Base-by-base conservation (phyloP, 2,797 vertebrate genomes). In the Avahi laniger region DNA sequence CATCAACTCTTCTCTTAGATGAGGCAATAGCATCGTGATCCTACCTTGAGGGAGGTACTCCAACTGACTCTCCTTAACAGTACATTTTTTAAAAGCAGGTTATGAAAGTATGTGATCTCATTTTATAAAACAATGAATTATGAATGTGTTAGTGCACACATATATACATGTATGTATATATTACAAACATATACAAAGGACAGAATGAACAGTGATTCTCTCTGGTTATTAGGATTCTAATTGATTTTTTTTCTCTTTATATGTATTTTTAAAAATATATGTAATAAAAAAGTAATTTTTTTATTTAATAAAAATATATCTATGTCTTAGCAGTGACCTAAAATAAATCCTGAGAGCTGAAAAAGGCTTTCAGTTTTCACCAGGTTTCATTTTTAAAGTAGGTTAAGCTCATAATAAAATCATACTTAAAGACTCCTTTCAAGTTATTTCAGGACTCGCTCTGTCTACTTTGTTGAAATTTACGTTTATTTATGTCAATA, bases 401-500 rank as follows among this genome's bases (percentile, higher is more conserved):
- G 91, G 84, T 96, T 95, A 91, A 86, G 15, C 38, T 93, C 89
- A 65, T 75, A 89, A 83, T 83, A 93, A 95, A 96, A 89, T 82
- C 48, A 92, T 46, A 89, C 43, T 81, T 84, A 78, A 91, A 93
- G 24, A 70, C 28, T 54, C 26, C 69, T 95, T 96, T 95, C 85
- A 96, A 87, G 35, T 87, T 93, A 93, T 93, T 91, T 95, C 79
- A 89, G 72, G 70, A 59, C 22, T 89, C 78, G 70, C 75, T 94
- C 35, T 69, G 61, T 65, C 33, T 82, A 41, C 33, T 92, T 83
- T 84, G 30, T 88, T 80, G 59, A 94, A 97, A 91, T 94, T 82
- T 95, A 48, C 92, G 80, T 96, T 95, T 96, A 94, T 95, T 96
- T 94, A 96, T 91, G 48, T 89, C 95, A 41, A 89, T 91, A 94